These are phyloP conservation scores for Synanthedon vespiformis DNA, from an alignment of 2,888 invertebrate genomes.

Conservation along the genomic window DNA sequence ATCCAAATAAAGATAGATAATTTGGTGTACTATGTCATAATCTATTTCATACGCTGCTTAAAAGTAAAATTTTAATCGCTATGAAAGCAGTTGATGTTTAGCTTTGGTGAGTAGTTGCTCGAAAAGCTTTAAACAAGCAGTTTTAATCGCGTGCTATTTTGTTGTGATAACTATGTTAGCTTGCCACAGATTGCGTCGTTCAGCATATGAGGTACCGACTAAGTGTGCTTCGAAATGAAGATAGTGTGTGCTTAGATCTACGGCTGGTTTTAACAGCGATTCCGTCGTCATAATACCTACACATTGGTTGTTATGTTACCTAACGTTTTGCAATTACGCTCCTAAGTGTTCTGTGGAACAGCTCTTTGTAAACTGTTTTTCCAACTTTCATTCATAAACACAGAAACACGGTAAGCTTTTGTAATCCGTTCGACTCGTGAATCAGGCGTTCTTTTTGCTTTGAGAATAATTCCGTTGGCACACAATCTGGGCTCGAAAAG, in stretches of 20 bases:
- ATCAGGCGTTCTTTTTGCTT: too few relatives aligned
- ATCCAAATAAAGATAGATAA: too few relatives aligned
- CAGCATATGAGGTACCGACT: not conserved
- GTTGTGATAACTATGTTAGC: not conserved
- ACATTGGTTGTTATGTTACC: not conserved
- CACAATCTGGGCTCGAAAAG: too few relatives aligned
- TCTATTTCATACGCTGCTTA: not conserved
- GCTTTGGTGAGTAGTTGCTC: not conserved
- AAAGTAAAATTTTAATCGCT: not conserved
- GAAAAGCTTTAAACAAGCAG: not conserved
- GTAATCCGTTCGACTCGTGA: too few relatives aligned
- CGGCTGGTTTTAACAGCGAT: not conserved
- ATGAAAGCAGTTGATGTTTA: not conserved
- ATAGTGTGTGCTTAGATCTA: not conserved
- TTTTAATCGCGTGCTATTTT: not conserved
- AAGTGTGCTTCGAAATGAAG: not conserved
- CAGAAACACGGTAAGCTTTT: too few relatives aligned
- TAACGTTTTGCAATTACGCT: too few relatives aligned
- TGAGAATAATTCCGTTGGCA: too few relatives aligned
- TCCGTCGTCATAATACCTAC: not conserved
- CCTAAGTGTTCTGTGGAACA: too few relatives aligned
- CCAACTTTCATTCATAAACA: too few relatives aligned
- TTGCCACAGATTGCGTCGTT: not conserved
- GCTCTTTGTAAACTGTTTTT: too few relatives aligned
- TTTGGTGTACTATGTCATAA: too few relatives aligned